Evolutionary conservation across 37 sponge, comb jelly and placozoan species (phyloP), one percentile per base, ranked within the genome.

Genomic region (Aplysina aerophoba): DNA sequence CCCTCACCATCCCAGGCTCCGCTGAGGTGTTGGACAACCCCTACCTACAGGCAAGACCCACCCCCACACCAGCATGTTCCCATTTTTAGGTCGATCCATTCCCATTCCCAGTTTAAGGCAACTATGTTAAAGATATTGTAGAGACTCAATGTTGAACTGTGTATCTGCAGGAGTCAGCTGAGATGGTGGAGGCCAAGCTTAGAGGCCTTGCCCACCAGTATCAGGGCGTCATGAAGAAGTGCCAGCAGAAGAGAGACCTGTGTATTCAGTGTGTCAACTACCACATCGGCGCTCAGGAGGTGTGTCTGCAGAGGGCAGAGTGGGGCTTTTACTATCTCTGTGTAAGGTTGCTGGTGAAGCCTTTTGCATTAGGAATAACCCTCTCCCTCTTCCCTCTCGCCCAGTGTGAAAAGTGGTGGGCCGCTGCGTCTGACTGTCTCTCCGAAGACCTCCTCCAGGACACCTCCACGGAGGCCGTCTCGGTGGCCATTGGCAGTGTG

Each of bases 191-290:
- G 25, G 21, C n/a, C 12, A 36, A 55, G 12, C 27, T 88, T 31
- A 55, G 81, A 20, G 55, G 50, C 5, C 53, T 92, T 30, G 85
- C 69, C 13, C 30, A 78, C n/a, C 84, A 33, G 33, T 86, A 92
- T 61, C 57, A 86, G 82, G 53, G 39, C 22, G 66, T 92, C n/a
- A 89, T 81, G 84, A 83, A 50, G 53, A 77, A 62, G 21, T 92
- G 92, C 54, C 92, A 88, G 74, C 93, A 93, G 55, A 93, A 93
- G 85, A 89, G 93, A 38, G 90, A 93, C 54, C 83, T 89, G 39
- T 89, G 69, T 59, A 93, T 87, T 13, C 83, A 85, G 50, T 84
- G 82, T 77, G 88, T 93, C 67, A 89, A 87, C 54, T 93, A 87
- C 53, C 89, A 89, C 82, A 87, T 87, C 85, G 74, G 62, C 21